phyloP scores from a whole-genome alignment of 2,797 vertebrate genomes.

The Austrolebias charrua region DNA sequence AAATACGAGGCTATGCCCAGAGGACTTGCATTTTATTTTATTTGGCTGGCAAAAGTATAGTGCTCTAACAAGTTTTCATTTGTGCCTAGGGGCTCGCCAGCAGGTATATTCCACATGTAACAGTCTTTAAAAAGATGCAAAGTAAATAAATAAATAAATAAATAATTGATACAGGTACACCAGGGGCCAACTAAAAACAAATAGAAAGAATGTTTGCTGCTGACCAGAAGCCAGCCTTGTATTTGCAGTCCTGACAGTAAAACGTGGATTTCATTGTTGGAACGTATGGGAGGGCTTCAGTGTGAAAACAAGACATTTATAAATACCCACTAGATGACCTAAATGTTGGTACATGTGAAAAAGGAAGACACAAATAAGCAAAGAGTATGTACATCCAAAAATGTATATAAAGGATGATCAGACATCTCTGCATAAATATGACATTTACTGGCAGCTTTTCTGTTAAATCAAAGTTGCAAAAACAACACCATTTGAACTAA shows the following conservation, averaged over 20 bases:
- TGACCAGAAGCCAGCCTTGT: too few species aligned
- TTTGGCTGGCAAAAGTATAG: not conserved
- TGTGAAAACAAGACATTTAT: slow-evolving; percentile 1
- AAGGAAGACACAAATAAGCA: not conserved
- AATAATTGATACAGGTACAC: not conserved
- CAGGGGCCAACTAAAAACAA: not conserved
- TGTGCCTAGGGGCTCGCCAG: not conserved
- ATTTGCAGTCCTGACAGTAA: not conserved
- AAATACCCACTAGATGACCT: slow-evolving; percentile 2
- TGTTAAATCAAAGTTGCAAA: too few species aligned
- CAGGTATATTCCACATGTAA: not conserved
- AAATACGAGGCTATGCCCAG: not conserved
- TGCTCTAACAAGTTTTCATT: not conserved
- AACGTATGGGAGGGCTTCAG: not conserved
- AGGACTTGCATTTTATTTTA: not conserved
- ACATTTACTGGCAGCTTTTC: too few species aligned
- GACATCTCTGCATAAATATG: not conserved
- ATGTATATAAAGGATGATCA: not conserved
- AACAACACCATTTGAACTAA: too few species aligned
- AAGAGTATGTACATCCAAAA: not conserved
- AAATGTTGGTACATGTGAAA: slow-evolving; percentile 1
- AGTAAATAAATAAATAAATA: not conserved
- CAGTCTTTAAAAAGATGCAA: not conserved
- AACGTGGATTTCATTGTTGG: not conserved
- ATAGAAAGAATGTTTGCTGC: not conserved